Conservation (phyloP, 2,888 invertebrate species). For the Parthenolecanium corni region DNA sequence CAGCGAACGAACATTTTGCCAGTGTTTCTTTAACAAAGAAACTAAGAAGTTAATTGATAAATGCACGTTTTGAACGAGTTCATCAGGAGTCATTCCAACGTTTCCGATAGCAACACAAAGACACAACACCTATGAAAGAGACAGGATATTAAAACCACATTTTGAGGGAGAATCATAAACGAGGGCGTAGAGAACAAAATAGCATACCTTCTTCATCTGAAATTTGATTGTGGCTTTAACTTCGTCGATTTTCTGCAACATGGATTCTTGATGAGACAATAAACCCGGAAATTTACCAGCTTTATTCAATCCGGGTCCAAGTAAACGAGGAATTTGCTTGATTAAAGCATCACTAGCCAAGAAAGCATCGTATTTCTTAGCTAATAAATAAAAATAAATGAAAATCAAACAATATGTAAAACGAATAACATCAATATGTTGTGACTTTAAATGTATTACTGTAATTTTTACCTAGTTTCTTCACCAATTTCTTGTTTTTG, state of each 20-base stretch:
- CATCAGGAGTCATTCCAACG: slow-evolving; percentile 89
- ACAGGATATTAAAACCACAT: background rate
- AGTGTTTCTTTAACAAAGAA: slow-evolving; percentile 97
- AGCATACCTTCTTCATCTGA: slow-evolving; percentile 89
- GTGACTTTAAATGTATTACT: no score
- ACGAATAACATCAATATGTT: background rate
- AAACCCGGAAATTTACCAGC: slow-evolving; percentile 99
- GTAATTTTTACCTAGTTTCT: slow-evolving; percentile 67
- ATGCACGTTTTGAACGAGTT: slow-evolving; percentile 92
- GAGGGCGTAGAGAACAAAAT: no score
- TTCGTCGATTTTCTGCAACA: slow-evolving; percentile 93
- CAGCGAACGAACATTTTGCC: slow-evolving; percentile 97
- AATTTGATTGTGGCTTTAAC: slow-evolving; percentile 99
- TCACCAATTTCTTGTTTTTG: slow-evolving; percentile 99
- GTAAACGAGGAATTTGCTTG: slow-evolving; percentile 95
- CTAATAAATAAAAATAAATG: slow-evolving; percentile 39
- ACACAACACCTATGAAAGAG: slow-evolving; percentile 66
- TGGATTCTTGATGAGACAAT: slow-evolving; percentile 90
- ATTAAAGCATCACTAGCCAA: slow-evolving; percentile 97
- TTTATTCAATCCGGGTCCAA: slow-evolving; percentile 98
- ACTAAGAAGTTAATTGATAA: slow-evolving; percentile 97
- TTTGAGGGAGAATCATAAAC: no score
- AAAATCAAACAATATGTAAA: background rate
- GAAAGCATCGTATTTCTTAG: slow-evolving; percentile 90
- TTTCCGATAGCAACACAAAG: slow-evolving; percentile 97